phyloP scores from a whole-genome alignment of 2,888 invertebrate species.

The Coenonympha arcania region DNA sequence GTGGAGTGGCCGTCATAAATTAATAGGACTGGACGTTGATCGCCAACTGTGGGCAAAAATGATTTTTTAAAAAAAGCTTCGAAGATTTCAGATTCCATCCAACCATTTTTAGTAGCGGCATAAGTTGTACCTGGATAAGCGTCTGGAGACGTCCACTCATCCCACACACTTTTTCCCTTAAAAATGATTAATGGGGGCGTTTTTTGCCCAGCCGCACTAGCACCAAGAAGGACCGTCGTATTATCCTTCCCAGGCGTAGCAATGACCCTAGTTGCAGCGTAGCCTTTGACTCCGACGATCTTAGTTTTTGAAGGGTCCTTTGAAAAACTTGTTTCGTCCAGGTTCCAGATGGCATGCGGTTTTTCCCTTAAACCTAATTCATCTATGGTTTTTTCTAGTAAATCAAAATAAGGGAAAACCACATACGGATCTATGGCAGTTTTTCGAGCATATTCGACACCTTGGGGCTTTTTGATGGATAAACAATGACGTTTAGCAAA shows the following conservation, averaged over 20 bases:
- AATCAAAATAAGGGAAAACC: conserved; percentile 27
- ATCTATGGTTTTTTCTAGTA: too few species aligned
- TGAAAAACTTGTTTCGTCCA: conserved; percentile 28
- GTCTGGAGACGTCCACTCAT: conserved; percentile 30
- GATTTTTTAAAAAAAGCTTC: background rate
- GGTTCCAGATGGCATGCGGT: conserved; percentile 19
- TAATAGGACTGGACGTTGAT: conserved; percentile 26
- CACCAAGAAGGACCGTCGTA: conserved; percentile 29
- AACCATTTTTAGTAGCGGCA: conserved; percentile 13
- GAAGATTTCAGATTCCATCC: conserved; percentile 12
- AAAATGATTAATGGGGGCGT: conserved; percentile 31
- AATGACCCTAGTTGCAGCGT: conserved; percentile 26
- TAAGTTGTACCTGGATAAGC: conserved; percentile 12
- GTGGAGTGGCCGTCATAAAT: conserved; percentile 31
- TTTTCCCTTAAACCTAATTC: too few species aligned
- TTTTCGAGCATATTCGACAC: conserved; percentile 27
- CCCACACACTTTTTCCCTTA: conserved; percentile 33
- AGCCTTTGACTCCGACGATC: conserved; percentile 28
- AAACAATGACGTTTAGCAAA: conserved; percentile 26
- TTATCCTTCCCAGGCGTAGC: conserved; percentile 30
- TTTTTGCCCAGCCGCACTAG: conserved; percentile 31
- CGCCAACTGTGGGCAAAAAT: background rate
- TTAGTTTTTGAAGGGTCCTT: conserved; percentile 30
- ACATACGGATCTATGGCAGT: conserved; percentile 14
- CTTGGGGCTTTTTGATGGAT: conserved; percentile 29